Evolutionary conservation across 2,888 invertebrate genomes (phyloP).

Genomic region (Drosophila mimica): DNA sequence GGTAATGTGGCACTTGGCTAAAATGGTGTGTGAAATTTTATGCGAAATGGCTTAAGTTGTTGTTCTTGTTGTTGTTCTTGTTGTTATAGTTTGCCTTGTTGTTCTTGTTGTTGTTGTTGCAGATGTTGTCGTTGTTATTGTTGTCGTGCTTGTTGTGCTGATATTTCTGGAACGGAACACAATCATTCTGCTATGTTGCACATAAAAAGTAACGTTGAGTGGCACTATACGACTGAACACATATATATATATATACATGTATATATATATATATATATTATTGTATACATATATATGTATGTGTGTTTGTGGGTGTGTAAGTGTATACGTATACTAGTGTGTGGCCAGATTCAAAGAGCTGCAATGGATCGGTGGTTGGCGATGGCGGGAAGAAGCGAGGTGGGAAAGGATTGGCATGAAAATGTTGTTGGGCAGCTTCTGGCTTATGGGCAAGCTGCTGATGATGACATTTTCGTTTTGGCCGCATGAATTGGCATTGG

Average conservation of each 20-base stretch:
- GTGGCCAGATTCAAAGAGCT: constrained; percentile 45
- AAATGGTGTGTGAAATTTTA: constrained; percentile 83
- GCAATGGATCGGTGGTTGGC: constrained; percentile 54
- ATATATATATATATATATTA: constrained; percentile 5
- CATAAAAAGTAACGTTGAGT: constrained; percentile 81
- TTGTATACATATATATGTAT: background rate
- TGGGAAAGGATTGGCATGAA: constrained; percentile 19
- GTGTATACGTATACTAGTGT: constrained; percentile 27
- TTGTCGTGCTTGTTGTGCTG: constrained; percentile 74
- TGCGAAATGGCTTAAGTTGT: constrained; percentile 76
- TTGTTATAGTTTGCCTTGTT: constrained; percentile 27
- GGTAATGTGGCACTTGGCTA: constrained; percentile 83
- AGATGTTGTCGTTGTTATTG: constrained; percentile 42
- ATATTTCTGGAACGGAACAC: constrained; percentile 81
- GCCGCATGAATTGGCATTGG: constrained; percentile 67
- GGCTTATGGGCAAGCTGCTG: constrained; percentile 66
- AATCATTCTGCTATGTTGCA: constrained; percentile 80
- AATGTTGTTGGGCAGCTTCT: constrained; percentile 31
- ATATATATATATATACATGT: background rate
- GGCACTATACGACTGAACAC: constrained; percentile 53
- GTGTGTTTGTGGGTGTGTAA: constrained; percentile 15
- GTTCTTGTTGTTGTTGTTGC: constrained; percentile 39
- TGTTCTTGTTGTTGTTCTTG: constrained; percentile 24
- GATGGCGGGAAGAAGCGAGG: constrained; percentile 15
- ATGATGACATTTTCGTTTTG: constrained; percentile 78